Base-by-base conservation (phyloP, 1,140 invertebrate genomes). In the Campoletis sonorensis region DNA sequence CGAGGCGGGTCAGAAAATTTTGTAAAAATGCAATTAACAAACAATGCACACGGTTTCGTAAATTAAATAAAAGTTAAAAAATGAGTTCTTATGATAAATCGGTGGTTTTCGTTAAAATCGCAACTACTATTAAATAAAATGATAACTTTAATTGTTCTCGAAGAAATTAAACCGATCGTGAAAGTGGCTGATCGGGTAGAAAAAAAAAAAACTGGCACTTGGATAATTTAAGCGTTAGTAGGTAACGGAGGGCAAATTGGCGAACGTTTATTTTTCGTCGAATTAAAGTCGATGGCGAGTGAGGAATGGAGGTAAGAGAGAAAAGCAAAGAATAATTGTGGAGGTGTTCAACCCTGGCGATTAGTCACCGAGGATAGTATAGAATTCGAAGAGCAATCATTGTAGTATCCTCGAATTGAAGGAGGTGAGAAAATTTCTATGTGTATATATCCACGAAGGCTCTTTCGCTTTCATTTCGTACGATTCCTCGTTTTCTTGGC, bases 381-480 rank as follows among this genome's bases (percentile, higher is more conserved):
- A 7, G 71, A 78, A 23, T 58, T 64, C 33, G 73, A n/a, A n/a
- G 30, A 30, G 76, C 76, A 45, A 78, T 78, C 58, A 61, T 67
- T n/a, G 80, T 82, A 73, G 79, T 83, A 83, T 83, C 61, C 81
- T 75, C 80, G 85, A 86, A 88, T 88, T 87, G 87, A 87, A 87
- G 85, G 80, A 83, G 84, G 86, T 82, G 82, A 85, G 80, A 85
- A 75, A 83, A 86, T 88, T 26, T 64, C 27, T 64, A 64, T 27
- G 2, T 64, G 15, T 26, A 27, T 26, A 64, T 1, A 85, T 79
- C n/a, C n/a, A n/a, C n/a, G 82, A 84, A 78, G 81, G 11, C 26
- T 79, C 30, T 71, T 67, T 30, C 30, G 15, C 79, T 79, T 13
- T 45, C 67, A n/a, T 33, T 58, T 49, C 72, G 18, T 15, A 49